These are phyloP conservation scores for Chrysina gloriosa DNA, from an alignment of 2,888 invertebrate genomes.

Conservation along the genomic window DNA sequence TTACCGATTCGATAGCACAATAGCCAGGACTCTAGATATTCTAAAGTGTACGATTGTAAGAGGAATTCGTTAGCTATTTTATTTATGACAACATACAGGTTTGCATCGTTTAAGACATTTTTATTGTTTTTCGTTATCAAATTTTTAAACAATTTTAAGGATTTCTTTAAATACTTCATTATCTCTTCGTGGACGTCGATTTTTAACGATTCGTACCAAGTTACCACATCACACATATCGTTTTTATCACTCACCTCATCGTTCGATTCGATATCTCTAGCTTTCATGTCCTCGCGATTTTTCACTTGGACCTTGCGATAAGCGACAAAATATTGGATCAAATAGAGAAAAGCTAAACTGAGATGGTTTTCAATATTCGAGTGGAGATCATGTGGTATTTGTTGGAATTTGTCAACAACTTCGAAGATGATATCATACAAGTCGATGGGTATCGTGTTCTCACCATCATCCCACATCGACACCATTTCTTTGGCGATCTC, in stretches of 20 bases:
- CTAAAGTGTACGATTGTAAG: constrained; percentile 51
- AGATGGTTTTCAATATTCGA: constrained; percentile 43
- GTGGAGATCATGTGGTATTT: constrained; percentile 1
- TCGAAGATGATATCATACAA: constrained; percentile 44
- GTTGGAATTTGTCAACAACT: constrained; percentile 47
- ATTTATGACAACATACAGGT: constrained; percentile 44
- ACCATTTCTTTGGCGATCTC: constrained; percentile 49
- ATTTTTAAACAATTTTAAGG: constrained; percentile 46
- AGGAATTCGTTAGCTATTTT: constrained; percentile 54
- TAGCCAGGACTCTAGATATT: constrained; percentile 51
- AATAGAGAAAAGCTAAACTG: constrained; percentile 51
- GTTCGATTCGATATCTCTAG: constrained; percentile 28
- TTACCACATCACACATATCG: constrained; percentile 56
- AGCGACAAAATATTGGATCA: constrained; percentile 51
- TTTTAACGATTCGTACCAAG: constrained; percentile 53
- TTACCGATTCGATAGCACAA: constrained; percentile 51
- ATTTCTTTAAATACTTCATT: constrained; percentile 50
- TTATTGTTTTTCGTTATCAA: constrained; percentile 27
- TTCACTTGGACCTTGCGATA: constrained; percentile 48
- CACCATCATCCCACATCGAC: constrained; percentile 48
- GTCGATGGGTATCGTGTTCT: constrained; percentile 46
- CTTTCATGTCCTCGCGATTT: constrained; percentile 54
- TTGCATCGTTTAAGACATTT: constrained; percentile 38
- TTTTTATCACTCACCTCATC: constrained; percentile 49
- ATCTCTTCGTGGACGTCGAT: constrained; percentile 48